These are phyloP conservation scores for Varroa destructor DNA, from an alignment of 1,140 invertebrate genomes.

Conservation along the genomic window DNA sequence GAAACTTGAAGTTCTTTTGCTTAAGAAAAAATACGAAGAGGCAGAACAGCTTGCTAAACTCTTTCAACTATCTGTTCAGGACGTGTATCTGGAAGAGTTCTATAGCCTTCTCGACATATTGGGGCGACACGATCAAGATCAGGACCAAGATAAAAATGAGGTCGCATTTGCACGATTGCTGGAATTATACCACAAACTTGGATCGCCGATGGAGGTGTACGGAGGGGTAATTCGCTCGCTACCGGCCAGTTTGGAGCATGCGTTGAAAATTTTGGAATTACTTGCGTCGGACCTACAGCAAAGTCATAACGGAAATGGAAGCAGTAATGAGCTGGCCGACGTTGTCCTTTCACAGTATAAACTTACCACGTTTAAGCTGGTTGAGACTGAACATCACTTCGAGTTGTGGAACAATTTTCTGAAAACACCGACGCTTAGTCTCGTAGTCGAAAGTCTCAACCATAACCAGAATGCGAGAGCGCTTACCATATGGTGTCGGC, in stretches of 20 bases:
- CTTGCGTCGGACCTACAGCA: slow-evolving; percentile 6
- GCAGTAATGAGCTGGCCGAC: slow-evolving; percentile 7
- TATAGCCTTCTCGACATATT: neutral
- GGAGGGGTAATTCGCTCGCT: slow-evolving; percentile 3
- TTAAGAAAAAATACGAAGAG: slow-evolving; percentile 14
- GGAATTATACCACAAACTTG: neutral
- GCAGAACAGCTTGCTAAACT: slow-evolving; percentile 14
- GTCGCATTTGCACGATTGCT: slow-evolving; percentile 1
- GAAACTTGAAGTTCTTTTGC: slow-evolving; percentile 13
- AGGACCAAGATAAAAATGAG: neutral
- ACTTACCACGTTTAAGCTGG: slow-evolving; percentile 3
- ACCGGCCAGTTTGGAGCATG: slow-evolving; percentile 13
- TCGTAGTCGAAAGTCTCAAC: neutral
- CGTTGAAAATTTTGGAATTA: neutral
- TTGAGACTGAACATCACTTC: neutral
- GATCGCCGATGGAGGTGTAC: slow-evolving; percentile 6
- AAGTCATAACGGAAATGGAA: slow-evolving; percentile 9
- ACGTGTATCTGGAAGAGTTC: slow-evolving; percentile 17
- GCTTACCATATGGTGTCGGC: slow-evolving; percentile 2
- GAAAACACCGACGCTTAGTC: neutral
- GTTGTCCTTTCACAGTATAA: slow-evolving; percentile 25
- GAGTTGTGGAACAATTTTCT: slow-evolving; percentile 1
- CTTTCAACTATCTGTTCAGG: neutral
- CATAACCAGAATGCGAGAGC: neutral
- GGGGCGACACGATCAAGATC: neutral